These are phyloP conservation scores for Fragum sueziense DNA, from an alignment of 2,888 invertebrate genomes.

Conservation along the genomic window DNA sequence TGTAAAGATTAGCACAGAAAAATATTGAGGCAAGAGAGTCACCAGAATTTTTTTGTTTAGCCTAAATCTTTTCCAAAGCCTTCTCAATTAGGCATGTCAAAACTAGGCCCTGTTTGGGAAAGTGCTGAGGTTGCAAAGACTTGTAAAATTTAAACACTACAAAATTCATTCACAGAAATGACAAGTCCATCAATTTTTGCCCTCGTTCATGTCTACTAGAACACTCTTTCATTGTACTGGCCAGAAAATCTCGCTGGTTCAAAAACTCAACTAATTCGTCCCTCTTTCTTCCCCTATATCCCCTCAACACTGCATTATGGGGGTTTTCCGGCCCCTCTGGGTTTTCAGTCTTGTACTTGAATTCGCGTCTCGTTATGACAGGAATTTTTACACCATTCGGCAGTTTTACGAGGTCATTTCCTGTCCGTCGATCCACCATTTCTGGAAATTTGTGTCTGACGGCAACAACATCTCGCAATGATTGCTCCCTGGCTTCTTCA, in stretches of 20 bases:
- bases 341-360: constrained; percentile 66
- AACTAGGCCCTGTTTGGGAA: too few species aligned
- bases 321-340: constrained; percentile 67
- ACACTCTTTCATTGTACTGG: constrained; percentile 70
- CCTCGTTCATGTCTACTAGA: constrained; percentile 57
- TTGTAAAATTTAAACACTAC: too few species aligned
- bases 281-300: constrained; percentile 64
- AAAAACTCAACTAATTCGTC: constrained; percentile 67
- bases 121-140: too few species aligned
- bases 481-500: constrained; percentile 67
- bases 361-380: constrained; percentile 65
- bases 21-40: too few species aligned
- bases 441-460: constrained; percentile 58
- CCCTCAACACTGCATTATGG: constrained; percentile 65
- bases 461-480: constrained; percentile 63
- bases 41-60: too few species aligned
- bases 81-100: too few species aligned
- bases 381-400: constrained; percentile 61
- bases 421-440: constrained; percentile 56
- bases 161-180: constrained; percentile 18
- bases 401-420: constrained; percentile 66
- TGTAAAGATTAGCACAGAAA: too few species aligned
- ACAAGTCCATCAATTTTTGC: constrained; percentile 30
- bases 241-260: constrained; percentile 66
- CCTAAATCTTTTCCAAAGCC: too few species aligned